Percentiles rank a stretch among this genome's conserved stretches.
Conservation (phyloP, 2,797 vertebrate genomes). For the Rhinogobio ventralis region DNA sequence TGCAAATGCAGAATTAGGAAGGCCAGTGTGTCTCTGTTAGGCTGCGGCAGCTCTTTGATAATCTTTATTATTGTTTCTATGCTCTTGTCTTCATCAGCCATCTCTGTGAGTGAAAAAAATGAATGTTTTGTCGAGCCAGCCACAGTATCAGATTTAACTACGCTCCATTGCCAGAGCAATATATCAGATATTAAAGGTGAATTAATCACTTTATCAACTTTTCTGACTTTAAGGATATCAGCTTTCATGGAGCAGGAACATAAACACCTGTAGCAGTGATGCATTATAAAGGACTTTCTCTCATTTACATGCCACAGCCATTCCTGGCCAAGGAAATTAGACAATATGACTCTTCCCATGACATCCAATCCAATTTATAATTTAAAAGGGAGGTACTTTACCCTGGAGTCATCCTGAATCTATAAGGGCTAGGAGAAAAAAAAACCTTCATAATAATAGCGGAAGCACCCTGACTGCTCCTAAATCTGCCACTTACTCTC, state of each 20-base stretch:
- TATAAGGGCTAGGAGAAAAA: constrained; percentile 24
- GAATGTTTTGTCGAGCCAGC: neutral
- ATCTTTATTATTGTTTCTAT: constrained; percentile 68
- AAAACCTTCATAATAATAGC: constrained; percentile 51
- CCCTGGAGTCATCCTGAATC: constrained; percentile 51
- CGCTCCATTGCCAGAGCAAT: neutral
- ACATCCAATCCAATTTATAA: constrained; percentile 55
- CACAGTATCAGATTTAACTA: neutral
- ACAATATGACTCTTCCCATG: constrained; percentile 46
- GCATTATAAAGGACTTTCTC: constrained; percentile 37
- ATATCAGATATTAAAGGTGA: constrained; percentile 7
- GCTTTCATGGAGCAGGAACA: neutral
- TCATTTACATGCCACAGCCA: constrained; percentile 56
- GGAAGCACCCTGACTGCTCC: constrained; percentile 42
- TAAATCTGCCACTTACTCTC: constrained; percentile 55
- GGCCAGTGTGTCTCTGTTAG: constrained; percentile 85
- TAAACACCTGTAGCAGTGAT: constrained; percentile 20
- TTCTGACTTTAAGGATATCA: constrained; percentile 10
- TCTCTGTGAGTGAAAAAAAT: constrained; percentile 70
- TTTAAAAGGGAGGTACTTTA: constrained; percentile 51
- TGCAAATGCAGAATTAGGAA: constrained; percentile 88
- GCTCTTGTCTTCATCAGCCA: constrained; percentile 71
- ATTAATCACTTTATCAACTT: constrained; percentile 14
- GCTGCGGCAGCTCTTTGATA: constrained; percentile 77
- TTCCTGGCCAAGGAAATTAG: constrained; percentile 52